These are phyloP conservation scores for Corynorhinus townsendii DNA, from an alignment of 2,113 vertebrate species.

Conservation along the genomic window DNA sequence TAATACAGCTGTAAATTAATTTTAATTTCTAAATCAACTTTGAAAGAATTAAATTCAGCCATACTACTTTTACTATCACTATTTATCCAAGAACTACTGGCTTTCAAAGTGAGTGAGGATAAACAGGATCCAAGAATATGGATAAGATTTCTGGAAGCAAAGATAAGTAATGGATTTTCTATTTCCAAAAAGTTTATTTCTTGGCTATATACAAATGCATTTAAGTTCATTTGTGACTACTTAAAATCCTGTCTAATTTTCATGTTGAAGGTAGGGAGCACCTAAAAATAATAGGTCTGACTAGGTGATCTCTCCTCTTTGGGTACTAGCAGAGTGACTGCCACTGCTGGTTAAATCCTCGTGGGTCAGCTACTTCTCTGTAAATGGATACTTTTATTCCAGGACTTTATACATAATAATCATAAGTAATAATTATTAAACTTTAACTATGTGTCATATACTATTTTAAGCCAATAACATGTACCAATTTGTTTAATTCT, in stretches of 20 bases:
- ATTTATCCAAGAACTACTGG: neutral
- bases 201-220: slow-evolving; percentile 1
- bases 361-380: neutral
- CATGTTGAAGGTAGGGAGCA: neutral
- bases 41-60: slow-evolving; percentile 23
- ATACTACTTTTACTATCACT: neutral
- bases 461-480: neutral
- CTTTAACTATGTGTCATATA: neutral
- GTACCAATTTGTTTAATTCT: neutral
- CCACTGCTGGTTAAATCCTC: neutral
- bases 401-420: neutral
- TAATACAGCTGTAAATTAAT: slow-evolving; percentile 23
- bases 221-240: slow-evolving; percentile 10
- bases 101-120: neutral
- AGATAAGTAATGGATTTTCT: slow-evolving; percentile 44
- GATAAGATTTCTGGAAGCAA: slow-evolving; percentile 28
- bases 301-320: neutral
- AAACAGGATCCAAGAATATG: slow-evolving; percentile 27
- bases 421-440: neutral
- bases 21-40: slow-evolving; percentile 6
- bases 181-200: slow-evolving; percentile 46
- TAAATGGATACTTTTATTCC: neutral
- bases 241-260: slow-evolving; percentile 27
- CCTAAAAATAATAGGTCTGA: neutral
- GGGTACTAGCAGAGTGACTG: neutral